Percentiles rank a stretch among this genome's conserved stretches.
phyloP scores from a whole-genome alignment of 2,888 invertebrate genomes.

The Macaria liturata region DNA sequence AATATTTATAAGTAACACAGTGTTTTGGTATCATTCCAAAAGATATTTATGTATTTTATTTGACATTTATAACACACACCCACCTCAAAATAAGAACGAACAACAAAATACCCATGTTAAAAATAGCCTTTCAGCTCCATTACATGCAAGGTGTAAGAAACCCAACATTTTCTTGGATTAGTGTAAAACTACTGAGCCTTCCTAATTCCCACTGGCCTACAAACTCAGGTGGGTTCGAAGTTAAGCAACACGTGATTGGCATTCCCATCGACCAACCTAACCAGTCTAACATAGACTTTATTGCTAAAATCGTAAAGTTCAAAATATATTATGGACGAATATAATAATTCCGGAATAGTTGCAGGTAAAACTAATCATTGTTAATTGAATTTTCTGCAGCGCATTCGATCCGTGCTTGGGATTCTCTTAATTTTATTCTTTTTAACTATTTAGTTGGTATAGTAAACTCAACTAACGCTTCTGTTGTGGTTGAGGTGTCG shows the following conservation, averaged over 20 bases:
- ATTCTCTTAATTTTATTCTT: slow-evolving; percentile 69
- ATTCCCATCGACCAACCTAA: slow-evolving; percentile 40
- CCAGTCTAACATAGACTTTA: slow-evolving; percentile 22
- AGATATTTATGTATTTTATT: no score
- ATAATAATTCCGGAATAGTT: slow-evolving; percentile 57
- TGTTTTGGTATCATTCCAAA: no score
- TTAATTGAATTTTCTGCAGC: slow-evolving; percentile 74
- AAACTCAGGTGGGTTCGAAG: slow-evolving; percentile 51
- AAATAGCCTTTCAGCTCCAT: no score
- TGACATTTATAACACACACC: no score
- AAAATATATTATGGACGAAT: slow-evolving; percentile 37
- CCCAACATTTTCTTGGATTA: neutral
- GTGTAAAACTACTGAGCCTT: slow-evolving; percentile 33
- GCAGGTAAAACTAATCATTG: slow-evolving; percentile 72
- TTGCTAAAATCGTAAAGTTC: slow-evolving; percentile 34
- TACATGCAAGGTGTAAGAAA: no score
- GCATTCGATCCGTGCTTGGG: slow-evolving; percentile 64
- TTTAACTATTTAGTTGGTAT: slow-evolving; percentile 59
- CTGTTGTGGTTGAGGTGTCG: slow-evolving; percentile 43
- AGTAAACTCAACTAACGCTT: slow-evolving; percentile 55
- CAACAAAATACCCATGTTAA: no score
- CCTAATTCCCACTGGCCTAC: slow-evolving; percentile 49
- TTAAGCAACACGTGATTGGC: slow-evolving; percentile 59
- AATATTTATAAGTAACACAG: no score
- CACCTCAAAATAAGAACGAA: no score